Evolutionary conservation across 2,888 invertebrate species (phyloP).

Genomic region (Fragum whitleyi): DNA sequence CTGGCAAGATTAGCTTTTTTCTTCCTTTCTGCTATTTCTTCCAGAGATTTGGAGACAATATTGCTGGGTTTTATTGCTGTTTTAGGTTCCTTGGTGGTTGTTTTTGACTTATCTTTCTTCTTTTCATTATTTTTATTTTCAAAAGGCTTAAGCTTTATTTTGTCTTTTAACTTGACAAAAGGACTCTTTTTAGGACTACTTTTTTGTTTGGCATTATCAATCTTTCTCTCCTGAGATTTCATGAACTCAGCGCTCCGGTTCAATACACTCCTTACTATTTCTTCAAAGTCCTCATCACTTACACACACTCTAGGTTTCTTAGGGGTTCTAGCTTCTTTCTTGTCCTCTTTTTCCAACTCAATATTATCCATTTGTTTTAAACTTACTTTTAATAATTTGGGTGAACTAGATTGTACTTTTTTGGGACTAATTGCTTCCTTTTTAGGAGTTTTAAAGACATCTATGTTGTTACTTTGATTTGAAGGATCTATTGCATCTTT

Average conservation of each 20-base stretch:
- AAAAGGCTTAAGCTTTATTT: background rate
- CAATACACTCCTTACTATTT: constrained; percentile 11
- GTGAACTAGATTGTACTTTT: constrained; percentile 26
- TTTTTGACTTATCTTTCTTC: constrained; percentile 22
- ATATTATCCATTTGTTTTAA: background rate
- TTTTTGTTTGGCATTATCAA: background rate
- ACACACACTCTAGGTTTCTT: constrained; percentile 46
- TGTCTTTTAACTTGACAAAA: background rate
- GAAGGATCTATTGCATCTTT: background rate
- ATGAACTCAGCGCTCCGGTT: background rate
- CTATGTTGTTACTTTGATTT: background rate
- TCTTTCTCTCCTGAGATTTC: background rate
- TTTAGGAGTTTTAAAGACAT: constrained; percentile 29
- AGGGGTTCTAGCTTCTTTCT: constrained; percentile 35
- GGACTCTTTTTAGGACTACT: background rate
- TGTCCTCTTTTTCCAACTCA: background rate
- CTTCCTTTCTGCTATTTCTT: constrained; percentile 58
- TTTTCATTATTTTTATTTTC: background rate
- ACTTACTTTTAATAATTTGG: constrained; percentile 2
- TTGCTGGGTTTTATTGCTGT: background rate
- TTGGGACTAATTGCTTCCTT: constrained; percentile 21
- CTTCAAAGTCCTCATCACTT: constrained; percentile 40
- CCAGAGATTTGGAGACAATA: constrained; percentile 36
- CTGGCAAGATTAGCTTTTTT: constrained; percentile 57
- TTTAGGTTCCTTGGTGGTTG: constrained; percentile 19